These are phyloP conservation scores for Neomorphus geoffroyi DNA, from an alignment of 2,797 vertebrate genomes.

Conservation along the genomic window DNA sequence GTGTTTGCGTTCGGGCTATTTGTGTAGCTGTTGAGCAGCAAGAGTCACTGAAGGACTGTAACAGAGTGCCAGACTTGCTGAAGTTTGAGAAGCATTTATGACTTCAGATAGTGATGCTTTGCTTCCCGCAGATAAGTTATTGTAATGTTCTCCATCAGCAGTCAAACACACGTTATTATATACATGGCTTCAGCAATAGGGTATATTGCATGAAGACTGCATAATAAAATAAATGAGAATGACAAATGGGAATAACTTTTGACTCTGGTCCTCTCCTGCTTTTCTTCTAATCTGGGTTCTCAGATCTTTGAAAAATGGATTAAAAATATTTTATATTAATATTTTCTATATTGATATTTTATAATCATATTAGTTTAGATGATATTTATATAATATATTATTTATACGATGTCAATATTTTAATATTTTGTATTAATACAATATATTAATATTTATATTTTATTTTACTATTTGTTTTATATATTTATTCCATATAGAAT, in stretches of 20 bases:
- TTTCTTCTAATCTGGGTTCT: background rate
- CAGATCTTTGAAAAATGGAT: background rate
- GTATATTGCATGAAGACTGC: background rate
- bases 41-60: background rate
- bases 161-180: too few species aligned
- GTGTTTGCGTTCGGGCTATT: slow-evolving; percentile 7
- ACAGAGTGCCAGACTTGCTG: background rate
- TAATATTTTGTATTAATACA: too few species aligned
- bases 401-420: too few species aligned
- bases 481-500: too few species aligned
- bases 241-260: background rate
- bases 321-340: too few species aligned
- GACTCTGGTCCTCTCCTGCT: background rate
- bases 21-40: slow-evolving; percentile 32
- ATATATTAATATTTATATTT: too few species aligned
- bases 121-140: slow-evolving; percentile 6
- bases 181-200: background rate
- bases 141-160: background rate
- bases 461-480: too few species aligned
- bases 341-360: too few species aligned
- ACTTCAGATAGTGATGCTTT: background rate
- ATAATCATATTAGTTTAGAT: too few species aligned
- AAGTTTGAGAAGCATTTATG: slow-evolving; percentile 19
- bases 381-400: too few species aligned
- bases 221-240: background rate